Evolutionary conservation across 2,113 vertebrate species (phyloP).

Genomic region (Cinclus mexicanus): DNA sequence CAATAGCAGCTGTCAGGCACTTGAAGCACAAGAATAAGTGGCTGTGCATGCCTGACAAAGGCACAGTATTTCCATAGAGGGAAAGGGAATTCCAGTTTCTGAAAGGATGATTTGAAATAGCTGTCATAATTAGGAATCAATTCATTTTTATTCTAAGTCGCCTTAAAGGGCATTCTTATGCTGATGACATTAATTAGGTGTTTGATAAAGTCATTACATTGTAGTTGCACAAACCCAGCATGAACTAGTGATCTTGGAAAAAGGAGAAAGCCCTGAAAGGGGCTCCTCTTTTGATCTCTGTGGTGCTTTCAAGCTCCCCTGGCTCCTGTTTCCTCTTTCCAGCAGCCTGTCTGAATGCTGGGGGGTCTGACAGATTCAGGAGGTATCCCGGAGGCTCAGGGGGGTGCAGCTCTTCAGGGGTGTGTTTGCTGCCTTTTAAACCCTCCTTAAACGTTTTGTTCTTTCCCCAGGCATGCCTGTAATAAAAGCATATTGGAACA

Average conservation of each 20-base stretch:
- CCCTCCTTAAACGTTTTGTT: not conserved
- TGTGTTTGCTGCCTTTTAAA: not conserved
- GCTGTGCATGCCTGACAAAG: constrained; percentile 44
- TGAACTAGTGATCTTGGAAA: constrained; percentile 7
- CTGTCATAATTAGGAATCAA: constrained; percentile 62
- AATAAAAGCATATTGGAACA: not conserved
- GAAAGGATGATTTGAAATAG: constrained; percentile 59
- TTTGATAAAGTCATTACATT: constrained; percentile 40
- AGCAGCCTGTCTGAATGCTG: not conserved
- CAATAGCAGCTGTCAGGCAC: constrained; percentile 54
- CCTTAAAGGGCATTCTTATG: constrained; percentile 24
- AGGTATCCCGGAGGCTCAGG: fast-evolving
- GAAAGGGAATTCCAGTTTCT: not conserved
- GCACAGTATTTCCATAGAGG: not conserved
- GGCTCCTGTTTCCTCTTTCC: not conserved
- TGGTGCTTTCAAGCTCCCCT: not conserved
- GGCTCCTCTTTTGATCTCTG: not conserved
- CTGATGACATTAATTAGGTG: constrained; percentile 57
- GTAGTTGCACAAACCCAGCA: not conserved
- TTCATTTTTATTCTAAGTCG: constrained; percentile 43
- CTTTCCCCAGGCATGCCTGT: not conserved
- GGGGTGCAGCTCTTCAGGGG: not conserved
- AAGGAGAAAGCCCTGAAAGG: not conserved
- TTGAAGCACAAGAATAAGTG: constrained; percentile 39
- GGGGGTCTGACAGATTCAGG: not conserved